phyloP scores from a whole-genome alignment of 2,113 vertebrate species.

The Salvator merianae region DNA sequence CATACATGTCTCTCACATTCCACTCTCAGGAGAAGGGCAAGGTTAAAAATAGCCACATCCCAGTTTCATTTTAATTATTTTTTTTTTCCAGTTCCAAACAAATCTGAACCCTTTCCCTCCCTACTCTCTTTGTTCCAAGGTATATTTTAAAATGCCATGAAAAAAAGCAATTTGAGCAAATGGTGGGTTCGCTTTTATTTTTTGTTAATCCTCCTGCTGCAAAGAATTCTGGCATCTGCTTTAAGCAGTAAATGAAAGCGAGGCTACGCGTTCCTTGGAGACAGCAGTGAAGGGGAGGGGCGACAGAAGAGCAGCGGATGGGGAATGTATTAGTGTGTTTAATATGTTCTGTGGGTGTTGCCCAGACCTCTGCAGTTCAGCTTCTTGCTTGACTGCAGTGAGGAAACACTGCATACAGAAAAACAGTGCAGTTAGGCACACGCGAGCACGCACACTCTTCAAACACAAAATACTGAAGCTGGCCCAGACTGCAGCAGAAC shows the following conservation, averaged over 20 bases:
- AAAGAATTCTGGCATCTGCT: conserved; percentile 52
- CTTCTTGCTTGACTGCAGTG: conserved; percentile 65
- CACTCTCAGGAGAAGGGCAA: conserved; percentile 38
- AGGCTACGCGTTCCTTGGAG: background rate
- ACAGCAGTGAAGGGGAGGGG: background rate
- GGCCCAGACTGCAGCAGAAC: conserved; percentile 66
- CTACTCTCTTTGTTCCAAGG: conserved; percentile 25
- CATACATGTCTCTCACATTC: background rate
- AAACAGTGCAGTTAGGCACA: conserved; percentile 36
- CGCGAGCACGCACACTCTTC: background rate
- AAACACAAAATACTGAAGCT: too few relatives aligned
- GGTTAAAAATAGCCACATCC: conserved; percentile 27
- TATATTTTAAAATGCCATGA: too few relatives aligned
- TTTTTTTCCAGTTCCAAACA: background rate
- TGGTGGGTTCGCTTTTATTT: conserved; percentile 29
- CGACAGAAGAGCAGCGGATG: background rate
- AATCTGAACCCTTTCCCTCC: conserved; percentile 1
- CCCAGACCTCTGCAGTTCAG: conserved; percentile 64
- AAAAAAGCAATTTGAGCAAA: conserved; percentile 42
- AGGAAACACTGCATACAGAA: conserved; percentile 67
- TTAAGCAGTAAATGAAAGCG: background rate
- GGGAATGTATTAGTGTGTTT: background rate
- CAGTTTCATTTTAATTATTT: conserved; percentile 15
- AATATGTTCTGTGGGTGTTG: conserved; percentile 53
- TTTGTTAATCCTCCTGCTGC: conserved; percentile 28